These are phyloP conservation scores for Trachymyrmex septentrionalis DNA, from an alignment of 1,140 invertebrate genomes.

Conservation along the genomic window DNA sequence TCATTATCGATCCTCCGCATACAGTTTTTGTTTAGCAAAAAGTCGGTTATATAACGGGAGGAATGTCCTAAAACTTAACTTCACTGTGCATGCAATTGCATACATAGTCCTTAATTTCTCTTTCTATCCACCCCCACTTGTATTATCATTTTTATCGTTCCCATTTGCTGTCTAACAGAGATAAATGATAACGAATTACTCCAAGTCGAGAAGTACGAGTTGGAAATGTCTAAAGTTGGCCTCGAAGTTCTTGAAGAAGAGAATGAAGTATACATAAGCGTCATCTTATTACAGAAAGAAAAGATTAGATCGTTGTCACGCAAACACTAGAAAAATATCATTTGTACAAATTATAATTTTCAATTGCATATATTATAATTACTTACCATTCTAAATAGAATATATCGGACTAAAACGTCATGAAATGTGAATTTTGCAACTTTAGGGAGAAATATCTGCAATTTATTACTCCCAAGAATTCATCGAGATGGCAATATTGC, in stretches of 20 bases:
- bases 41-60: conserved; percentile 33
- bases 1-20: conserved; percentile 38
- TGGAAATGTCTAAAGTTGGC: neutral
- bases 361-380: neutral
- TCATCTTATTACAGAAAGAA: neutral
- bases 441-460: neutral
- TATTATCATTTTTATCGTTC: conserved; percentile 46
- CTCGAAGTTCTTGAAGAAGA: neutral
- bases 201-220: neutral
- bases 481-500: conserved; percentile 3
- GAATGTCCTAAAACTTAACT: conserved; percentile 23
- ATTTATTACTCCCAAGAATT: neutral
- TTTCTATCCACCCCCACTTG: neutral
- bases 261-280: neutral
- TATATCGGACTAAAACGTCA: neutral
- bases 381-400: neutral
- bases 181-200: conserved; percentile 39
- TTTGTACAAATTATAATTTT: neutral
- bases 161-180: conserved; percentile 7
- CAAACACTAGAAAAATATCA: neutral
- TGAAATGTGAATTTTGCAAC: neutral
- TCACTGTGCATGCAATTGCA: neutral
- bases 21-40: conserved; percentile 25
- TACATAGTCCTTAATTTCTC: neutral
- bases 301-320: neutral